A percentile compares a stretch with the other conserved stretches of the same genome.
Conservation (phyloP, 1,140 invertebrate genomes). For the Laodelphax striatellus region DNA sequence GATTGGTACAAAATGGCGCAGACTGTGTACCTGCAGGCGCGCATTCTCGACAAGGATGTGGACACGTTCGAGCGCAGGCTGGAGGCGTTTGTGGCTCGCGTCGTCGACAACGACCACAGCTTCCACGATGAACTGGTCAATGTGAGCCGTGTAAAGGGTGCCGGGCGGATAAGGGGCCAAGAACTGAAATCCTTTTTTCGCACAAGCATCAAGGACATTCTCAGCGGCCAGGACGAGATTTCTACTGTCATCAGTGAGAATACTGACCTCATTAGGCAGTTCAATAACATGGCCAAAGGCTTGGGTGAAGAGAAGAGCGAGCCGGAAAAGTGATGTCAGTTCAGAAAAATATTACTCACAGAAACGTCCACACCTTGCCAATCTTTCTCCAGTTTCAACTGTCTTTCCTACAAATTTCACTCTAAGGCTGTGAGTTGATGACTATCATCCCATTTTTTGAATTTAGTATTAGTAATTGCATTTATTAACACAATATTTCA, state of each 20-base stretch:
- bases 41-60: slow-evolving; percentile 63
- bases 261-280: slow-evolving; percentile 31
- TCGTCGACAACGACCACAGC: slow-evolving; percentile 19
- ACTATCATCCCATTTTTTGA: too few relatives aligned
- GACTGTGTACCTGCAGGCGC: slow-evolving; percentile 56
- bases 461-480: too few relatives aligned
- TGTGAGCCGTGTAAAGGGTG: slow-evolving; percentile 13
- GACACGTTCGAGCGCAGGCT: slow-evolving; percentile 37
- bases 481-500: too few relatives aligned
- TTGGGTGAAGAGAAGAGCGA: neutral
- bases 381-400: too few relatives aligned
- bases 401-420: too few relatives aligned
- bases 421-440: too few relatives aligned
- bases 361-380: too few relatives aligned
- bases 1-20: slow-evolving; percentile 80
- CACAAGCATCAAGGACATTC: slow-evolving; percentile 34
- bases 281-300: slow-evolving; percentile 27
- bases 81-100: slow-evolving; percentile 24
- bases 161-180: slow-evolving; percentile 9
- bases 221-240: slow-evolving; percentile 35
- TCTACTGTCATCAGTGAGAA: slow-evolving; percentile 33
- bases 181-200: slow-evolving; percentile 22
- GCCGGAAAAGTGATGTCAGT: neutral
- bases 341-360: too few relatives aligned
- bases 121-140: slow-evolving; percentile 23